Evolutionary conservation across 2,888 invertebrate genomes (phyloP).

Genomic region (Phytoseiulus persimilis): DNA sequence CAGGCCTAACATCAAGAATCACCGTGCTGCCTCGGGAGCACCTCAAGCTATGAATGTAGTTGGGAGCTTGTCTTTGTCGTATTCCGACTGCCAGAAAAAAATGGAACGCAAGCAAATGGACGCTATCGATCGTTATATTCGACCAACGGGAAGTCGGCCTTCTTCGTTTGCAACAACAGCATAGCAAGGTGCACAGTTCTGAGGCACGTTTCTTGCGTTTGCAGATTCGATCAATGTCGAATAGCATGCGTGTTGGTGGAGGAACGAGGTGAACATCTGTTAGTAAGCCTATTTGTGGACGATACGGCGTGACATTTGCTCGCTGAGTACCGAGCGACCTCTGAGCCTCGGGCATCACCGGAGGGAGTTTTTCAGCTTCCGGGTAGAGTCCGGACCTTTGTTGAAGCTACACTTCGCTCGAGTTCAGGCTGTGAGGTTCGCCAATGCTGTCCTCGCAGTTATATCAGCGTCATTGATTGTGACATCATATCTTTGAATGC

Average conservation of each 20-base stretch:
- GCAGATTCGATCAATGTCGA: not conserved
- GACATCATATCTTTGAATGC: too few relatives aligned
- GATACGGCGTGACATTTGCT: not conserved
- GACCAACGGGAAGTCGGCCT: not conserved
- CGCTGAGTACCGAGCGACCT: not conserved
- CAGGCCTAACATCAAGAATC: not conserved
- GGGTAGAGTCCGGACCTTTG: too few relatives aligned
- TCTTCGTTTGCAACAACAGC: not conserved
- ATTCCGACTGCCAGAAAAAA: not conserved
- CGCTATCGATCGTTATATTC: not conserved
- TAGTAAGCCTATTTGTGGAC: not conserved
- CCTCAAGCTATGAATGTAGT: not conserved
- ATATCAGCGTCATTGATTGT: too few relatives aligned
- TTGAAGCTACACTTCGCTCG: too few relatives aligned
- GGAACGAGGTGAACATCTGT: not conserved
- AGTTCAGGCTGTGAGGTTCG: too few relatives aligned
- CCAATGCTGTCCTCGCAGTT: too few relatives aligned
- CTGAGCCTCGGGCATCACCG: not conserved
- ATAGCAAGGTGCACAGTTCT: not conserved
- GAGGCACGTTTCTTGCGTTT: not conserved
- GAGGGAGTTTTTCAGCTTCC: not conserved
- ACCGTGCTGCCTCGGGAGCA: not conserved
- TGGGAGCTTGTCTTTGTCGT: not conserved
- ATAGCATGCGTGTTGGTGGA: not conserved
- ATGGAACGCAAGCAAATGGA: not conserved